phyloP scores from a whole-genome alignment of 2,797 vertebrate genomes.

The Poeciliopsis infans region DNA sequence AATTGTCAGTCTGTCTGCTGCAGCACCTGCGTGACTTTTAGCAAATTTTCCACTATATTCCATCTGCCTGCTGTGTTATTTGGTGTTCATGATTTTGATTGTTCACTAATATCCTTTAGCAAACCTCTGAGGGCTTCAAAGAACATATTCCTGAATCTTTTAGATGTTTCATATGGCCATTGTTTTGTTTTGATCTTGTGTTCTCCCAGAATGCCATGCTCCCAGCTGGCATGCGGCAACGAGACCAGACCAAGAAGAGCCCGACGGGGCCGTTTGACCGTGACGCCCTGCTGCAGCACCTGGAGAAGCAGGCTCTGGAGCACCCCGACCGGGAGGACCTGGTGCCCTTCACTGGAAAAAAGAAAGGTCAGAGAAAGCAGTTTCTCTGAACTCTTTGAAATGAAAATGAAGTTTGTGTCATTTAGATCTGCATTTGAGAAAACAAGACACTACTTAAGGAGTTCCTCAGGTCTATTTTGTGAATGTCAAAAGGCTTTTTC shows the following conservation, averaged over 20 bases:
- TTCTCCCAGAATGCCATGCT: slow-evolving; percentile 89
- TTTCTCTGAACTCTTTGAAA: not conserved
- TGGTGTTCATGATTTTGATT: no score
- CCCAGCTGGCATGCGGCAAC: slow-evolving; percentile 91
- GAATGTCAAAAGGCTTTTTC: not conserved
- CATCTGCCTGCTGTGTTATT: not conserved
- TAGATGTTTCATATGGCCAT: not conserved
- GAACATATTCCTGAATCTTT: not conserved
- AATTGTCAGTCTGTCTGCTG: not conserved
- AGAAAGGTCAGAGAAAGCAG: slow-evolving; percentile 82
- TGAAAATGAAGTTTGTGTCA: not conserved
- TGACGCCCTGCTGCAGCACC: slow-evolving; percentile 87
- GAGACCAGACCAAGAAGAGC: slow-evolving; percentile 93
- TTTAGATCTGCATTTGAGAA: not conserved
- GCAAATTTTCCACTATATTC: not conserved
- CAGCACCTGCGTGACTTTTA: not conserved
- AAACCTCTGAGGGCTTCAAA: not conserved
- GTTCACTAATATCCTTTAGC: not conserved
- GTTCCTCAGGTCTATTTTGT: not conserved
- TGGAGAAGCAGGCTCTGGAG: slow-evolving; percentile 92
- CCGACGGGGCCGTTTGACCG: slow-evolving; percentile 89
- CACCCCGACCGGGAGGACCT: slow-evolving; percentile 87
- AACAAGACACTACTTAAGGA: not conserved
- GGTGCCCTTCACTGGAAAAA: slow-evolving; percentile 94
- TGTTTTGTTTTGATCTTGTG: not conserved